Conservation (phyloP, 2,888 invertebrate species). For the Andrena fulva region DNA sequence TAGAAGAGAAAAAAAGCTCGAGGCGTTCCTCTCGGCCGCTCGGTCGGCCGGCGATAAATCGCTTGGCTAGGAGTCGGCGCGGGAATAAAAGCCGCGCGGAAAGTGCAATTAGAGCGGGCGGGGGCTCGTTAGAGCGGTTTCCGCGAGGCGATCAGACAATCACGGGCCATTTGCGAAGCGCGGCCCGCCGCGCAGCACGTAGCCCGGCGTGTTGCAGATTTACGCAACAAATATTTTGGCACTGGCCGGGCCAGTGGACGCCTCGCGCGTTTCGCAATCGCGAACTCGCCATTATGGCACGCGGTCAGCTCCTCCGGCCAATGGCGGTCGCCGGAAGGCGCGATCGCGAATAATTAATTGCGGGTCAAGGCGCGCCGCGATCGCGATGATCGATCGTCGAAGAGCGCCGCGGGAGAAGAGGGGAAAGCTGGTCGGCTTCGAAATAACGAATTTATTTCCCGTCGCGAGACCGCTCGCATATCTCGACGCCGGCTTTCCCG, state of each 20-base stretch:
- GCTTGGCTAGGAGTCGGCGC: neutral
- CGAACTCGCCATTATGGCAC: constrained; percentile 60
- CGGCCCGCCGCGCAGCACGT: constrained; percentile 28
- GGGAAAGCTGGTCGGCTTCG: no score
- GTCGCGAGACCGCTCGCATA: neutral
- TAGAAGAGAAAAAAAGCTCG: no score
- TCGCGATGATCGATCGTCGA: no score
- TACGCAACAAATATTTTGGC: constrained; percentile 73
- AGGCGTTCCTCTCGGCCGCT: no score
- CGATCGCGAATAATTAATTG: constrained; percentile 71
- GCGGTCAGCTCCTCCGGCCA: constrained; percentile 18
- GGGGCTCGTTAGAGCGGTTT: constrained; percentile 23
- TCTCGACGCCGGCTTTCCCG: constrained; percentile 1
- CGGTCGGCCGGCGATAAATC: neutral
- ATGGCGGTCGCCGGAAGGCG: constrained; percentile 54
- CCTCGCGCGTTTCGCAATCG: constrained; percentile 68
- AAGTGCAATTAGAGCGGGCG: constrained; percentile 5
- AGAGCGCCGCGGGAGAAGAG: neutral
- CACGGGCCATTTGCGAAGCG: constrained; percentile 57
- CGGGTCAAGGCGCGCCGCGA: constrained; percentile 65
- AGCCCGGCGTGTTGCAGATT: constrained; percentile 42
- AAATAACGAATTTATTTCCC: neutral
- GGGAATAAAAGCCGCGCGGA: neutral
- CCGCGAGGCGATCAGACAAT: constrained; percentile 59
- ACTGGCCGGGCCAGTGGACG: constrained; percentile 32